A percentile compares a stretch with the other conserved stretches of the same genome.
These are phyloP conservation scores for Neomonachus schauinslandi DNA, from an alignment of 2,113 vertebrate genomes.

Conservation along the genomic window DNA sequence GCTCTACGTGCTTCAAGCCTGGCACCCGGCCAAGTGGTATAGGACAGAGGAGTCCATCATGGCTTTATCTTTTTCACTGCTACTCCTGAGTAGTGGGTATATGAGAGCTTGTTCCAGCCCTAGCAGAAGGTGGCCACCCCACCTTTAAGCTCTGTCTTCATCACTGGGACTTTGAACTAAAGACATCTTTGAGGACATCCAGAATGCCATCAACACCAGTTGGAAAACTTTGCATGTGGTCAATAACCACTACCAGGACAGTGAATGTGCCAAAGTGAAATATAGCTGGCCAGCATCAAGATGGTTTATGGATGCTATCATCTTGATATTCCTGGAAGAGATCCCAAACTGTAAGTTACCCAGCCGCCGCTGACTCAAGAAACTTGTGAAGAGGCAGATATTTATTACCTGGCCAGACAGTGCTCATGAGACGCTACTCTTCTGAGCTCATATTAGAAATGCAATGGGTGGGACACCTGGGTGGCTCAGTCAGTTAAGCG, in stretches of 20 bases:
- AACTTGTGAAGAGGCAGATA: constrained; percentile 91
- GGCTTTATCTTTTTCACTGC: constrained; percentile 94
- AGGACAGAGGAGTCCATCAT: constrained; percentile 85
- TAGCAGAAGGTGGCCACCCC: constrained; percentile 83
- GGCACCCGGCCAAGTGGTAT: constrained; percentile 87
- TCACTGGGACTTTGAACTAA: constrained; percentile 91
- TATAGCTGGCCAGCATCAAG: constrained; percentile 93
- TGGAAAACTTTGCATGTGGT: constrained; percentile 92
- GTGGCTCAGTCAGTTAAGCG: too few species aligned
- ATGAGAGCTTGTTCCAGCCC: constrained; percentile 87
- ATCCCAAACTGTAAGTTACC: constrained; percentile 89
- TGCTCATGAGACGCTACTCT: constrained; percentile 85
- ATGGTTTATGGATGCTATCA: constrained; percentile 92
- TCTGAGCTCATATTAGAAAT: constrained; percentile 90
- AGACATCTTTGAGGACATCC: constrained; percentile 92
- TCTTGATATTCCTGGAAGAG: constrained; percentile 91
- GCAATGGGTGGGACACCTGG: constrained; percentile 78
- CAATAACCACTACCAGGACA: constrained; percentile 89
- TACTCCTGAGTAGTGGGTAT: constrained; percentile 89
- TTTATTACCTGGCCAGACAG: constrained; percentile 91
- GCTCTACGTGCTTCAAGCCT: constrained; percentile 89
- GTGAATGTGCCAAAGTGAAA: constrained; percentile 92
- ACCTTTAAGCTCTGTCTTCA: constrained; percentile 91
- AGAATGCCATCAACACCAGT: constrained; percentile 91
- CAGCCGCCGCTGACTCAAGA: constrained; percentile 91